A percentile compares a stretch with the other conserved stretches of the same genome.
phyloP scores from a whole-genome alignment of 1,140 invertebrate genomes.

The Panulirus ornatus region DNA sequence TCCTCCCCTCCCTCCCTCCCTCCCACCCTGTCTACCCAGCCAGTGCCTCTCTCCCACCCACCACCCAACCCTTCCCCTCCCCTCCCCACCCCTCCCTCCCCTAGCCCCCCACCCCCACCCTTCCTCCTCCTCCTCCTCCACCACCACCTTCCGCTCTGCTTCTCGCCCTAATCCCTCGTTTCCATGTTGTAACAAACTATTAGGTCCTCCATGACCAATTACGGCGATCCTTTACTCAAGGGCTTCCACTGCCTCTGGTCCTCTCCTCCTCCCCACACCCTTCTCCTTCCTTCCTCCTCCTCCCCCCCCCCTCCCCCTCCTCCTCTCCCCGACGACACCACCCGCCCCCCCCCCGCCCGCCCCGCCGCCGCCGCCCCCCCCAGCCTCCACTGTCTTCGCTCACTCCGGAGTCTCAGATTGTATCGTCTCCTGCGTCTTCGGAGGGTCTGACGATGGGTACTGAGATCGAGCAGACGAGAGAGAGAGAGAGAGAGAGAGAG shows the following conservation, averaged over 20 bases:
- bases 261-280: not conserved
- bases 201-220: conserved; percentile 41
- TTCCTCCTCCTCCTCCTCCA: not conserved
- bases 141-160: conserved; percentile 28
- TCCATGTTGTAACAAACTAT: conserved; percentile 53
- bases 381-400: too few species aligned
- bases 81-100: too few species aligned
- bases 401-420: too few species aligned
- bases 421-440: too few species aligned
- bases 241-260: not conserved
- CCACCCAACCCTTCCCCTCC: too few species aligned
- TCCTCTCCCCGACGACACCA: not conserved
- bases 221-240: not conserved
- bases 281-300: not conserved
- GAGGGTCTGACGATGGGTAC: too few species aligned
- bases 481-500: too few species aligned
- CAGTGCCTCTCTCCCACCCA: too few species aligned
- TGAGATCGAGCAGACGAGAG: too few species aligned
- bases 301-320: not conserved
- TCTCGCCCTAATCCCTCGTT: conserved; percentile 39
- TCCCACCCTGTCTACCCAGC: not conserved
- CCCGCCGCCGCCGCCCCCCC: too few species aligned
- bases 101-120: too few species aligned
- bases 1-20: not conserved
- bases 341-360: not conserved